These are phyloP conservation scores for Trichopria drosophilae DNA, from an alignment of 2,888 invertebrate genomes.

Conservation along the genomic window DNA sequence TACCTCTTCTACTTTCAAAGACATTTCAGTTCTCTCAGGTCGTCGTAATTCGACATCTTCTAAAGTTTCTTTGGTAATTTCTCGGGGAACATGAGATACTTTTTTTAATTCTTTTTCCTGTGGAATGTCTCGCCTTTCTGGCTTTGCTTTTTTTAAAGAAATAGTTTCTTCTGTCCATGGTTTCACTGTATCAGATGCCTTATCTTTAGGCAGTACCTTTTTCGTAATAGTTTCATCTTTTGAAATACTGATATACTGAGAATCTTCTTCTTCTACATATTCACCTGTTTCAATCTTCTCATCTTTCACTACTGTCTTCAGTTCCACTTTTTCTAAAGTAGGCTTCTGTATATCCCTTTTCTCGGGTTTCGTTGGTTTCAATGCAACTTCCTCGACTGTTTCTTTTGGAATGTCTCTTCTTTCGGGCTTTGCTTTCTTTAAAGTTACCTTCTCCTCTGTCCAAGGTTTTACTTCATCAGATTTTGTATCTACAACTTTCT, in stretches of 20 bases:
- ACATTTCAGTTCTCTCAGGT: too few species aligned
- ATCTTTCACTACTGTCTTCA: slow-evolving; percentile 41
- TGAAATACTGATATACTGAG: too few species aligned
- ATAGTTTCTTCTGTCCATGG: slow-evolving; percentile 55
- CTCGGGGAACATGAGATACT: slow-evolving; percentile 44
- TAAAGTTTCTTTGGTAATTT: slow-evolving; percentile 46
- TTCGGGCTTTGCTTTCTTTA: slow-evolving; percentile 60
- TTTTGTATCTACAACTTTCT: slow-evolving; percentile 62
- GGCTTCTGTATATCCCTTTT: slow-evolving; percentile 44
- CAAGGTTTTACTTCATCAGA: slow-evolving; percentile 61
- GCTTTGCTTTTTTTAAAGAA: slow-evolving; percentile 46
- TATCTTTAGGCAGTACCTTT: too few species aligned
- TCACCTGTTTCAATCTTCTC: slow-evolving; percentile 30
- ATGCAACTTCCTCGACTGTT: slow-evolving; percentile 59
- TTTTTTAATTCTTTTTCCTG: slow-evolving; percentile 54
- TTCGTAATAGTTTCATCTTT: slow-evolving; percentile 25
- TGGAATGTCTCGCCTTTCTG: slow-evolving; percentile 41
- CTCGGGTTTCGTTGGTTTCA: slow-evolving; percentile 64
- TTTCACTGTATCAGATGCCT: too few species aligned
- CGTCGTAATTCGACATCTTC: slow-evolving; percentile 58
- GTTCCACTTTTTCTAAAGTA: slow-evolving; percentile 40
- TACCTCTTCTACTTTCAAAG: slow-evolving; percentile 39
- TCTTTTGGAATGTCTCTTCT: slow-evolving; percentile 56
- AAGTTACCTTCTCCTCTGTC: slow-evolving; percentile 67
- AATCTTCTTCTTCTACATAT: slow-evolving; percentile 40